Base-by-base conservation (phyloP, 2,888 invertebrate genomes). In the Catocala sponsa region DNA sequence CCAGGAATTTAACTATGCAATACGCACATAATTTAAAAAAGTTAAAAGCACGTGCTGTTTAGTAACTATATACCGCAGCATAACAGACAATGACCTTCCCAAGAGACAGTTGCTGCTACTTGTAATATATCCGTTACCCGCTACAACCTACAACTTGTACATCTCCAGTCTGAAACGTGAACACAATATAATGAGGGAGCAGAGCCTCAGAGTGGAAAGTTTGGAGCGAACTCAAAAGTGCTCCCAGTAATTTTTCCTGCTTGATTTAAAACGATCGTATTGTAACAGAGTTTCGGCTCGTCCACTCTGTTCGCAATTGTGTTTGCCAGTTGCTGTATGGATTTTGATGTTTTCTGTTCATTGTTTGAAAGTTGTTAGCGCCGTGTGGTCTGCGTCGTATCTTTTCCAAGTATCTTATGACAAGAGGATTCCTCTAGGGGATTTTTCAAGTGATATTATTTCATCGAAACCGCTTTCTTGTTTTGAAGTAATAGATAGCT, bases 131-230 rank as follows among this genome's bases (percentile, higher is more conserved):
- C n/a, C 10, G 25, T 12, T n/a, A 10, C 4, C 4, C 47, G 63
- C 60, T 64, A 10, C 33, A n/a, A 25, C 50, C 10, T 6, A 0
- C 63, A 12, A 5, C 54, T 65, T 70, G 41, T 2, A 5, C 57
- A 56, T 0, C 10, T 15, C 0, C 65, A 51, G 82, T 79, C 82
- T 82, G 69, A 87, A 87, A 91, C 91, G 91, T 91, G 92, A 90
- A 90, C 88, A 91, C 91, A 92, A 92, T 91, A 90, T 91, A 91
- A 91, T 90, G 90, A 91, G 89, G 83, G 84, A 82, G 83, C 78
- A 80, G 78, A 86, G 83, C 75, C 72, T 78, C 84, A 82, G 82
- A 90, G 87, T 89, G 88, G 78, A 83, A 91, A 90, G 89, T 91
- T 91, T 88, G 86, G 84, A 87, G 82, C 84, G 81, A 80, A 86